phyloP scores from a whole-genome alignment of 1,140 invertebrate genomes.

The Apis florea region DNA sequence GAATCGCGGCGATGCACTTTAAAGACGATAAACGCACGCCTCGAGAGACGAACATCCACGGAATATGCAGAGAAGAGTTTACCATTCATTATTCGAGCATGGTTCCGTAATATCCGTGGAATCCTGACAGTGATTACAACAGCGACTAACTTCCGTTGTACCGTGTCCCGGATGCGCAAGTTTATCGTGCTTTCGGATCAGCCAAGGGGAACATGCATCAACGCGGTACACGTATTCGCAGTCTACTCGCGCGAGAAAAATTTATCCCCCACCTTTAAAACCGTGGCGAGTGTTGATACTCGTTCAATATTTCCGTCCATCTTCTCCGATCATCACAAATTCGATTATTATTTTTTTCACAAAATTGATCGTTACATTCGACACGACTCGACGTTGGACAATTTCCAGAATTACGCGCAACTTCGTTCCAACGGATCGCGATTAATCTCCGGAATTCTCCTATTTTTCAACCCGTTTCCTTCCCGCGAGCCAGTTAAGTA shows the following conservation, averaged over 20 bases:
- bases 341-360: too few relatives aligned
- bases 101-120: slow-evolving; percentile 47
- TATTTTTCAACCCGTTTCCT: not conserved
- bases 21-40: slow-evolving; percentile 37
- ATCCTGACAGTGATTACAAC: slow-evolving; percentile 53
- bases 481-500: slow-evolving; percentile 44
- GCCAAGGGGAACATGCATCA: not conserved
- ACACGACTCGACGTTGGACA: too few relatives aligned
- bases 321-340: too few relatives aligned
- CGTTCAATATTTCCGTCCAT: too few relatives aligned
- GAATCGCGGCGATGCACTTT: slow-evolving; percentile 17
- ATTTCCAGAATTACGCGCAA: too few relatives aligned
- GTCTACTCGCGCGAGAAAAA: not conserved
- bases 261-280: too few relatives aligned
- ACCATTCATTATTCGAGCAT: slow-evolving; percentile 57
- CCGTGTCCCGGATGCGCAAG: slow-evolving; percentile 33
- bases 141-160: slow-evolving; percentile 32
- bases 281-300: too few relatives aligned
- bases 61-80: slow-evolving; percentile 47
- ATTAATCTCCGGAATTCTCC: too few relatives aligned
- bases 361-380: too few relatives aligned
- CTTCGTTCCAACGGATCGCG: too few relatives aligned
- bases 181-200: slow-evolving; percentile 10
- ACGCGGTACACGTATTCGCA: not conserved
- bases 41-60: slow-evolving; percentile 16